Conservation (phyloP, 2,113 vertebrate species). For the Scortum barcoo region DNA sequence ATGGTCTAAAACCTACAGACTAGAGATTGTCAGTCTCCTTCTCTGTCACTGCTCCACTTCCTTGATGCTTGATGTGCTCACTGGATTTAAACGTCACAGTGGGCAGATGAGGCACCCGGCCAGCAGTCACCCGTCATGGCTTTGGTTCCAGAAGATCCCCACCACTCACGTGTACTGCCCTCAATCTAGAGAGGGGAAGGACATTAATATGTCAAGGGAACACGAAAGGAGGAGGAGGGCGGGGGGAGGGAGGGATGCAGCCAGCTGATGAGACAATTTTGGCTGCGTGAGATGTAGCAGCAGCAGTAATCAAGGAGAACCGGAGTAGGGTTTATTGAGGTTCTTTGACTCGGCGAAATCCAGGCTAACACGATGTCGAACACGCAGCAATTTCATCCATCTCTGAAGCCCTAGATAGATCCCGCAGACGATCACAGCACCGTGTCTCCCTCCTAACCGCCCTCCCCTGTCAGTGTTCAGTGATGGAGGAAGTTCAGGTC, state of each 20-base stretch:
- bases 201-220: slow-evolving; percentile 62
- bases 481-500: background rate
- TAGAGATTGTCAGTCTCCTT: background rate
- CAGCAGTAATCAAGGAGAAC: slow-evolving; percentile 45
- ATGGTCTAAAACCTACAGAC: slow-evolving; percentile 1
- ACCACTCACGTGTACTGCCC: slow-evolving; percentile 66
- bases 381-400: slow-evolving; percentile 33
- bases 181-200: slow-evolving; percentile 51
- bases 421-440: background rate
- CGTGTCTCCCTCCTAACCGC: background rate
- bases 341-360: slow-evolving; percentile 51
- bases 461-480: background rate
- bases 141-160: slow-evolving; percentile 47
- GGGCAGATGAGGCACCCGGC: slow-evolving; percentile 52
- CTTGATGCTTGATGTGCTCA: slow-evolving; percentile 19
- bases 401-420: background rate
- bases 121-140: slow-evolving; percentile 14
- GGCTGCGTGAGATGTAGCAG: slow-evolving; percentile 23
- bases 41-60: slow-evolving; percentile 43
- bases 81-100: slow-evolving; percentile 37
- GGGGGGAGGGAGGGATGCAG: slow-evolving; percentile 28
- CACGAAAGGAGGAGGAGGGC: slow-evolving; percentile 24
- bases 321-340: slow-evolving; percentile 41
- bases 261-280: slow-evolving; percentile 58
- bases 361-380: slow-evolving; percentile 42